These are phyloP conservation scores for Laodelphax striatellus DNA, from an alignment of 1,140 invertebrate genomes.

Conservation along the genomic window DNA sequence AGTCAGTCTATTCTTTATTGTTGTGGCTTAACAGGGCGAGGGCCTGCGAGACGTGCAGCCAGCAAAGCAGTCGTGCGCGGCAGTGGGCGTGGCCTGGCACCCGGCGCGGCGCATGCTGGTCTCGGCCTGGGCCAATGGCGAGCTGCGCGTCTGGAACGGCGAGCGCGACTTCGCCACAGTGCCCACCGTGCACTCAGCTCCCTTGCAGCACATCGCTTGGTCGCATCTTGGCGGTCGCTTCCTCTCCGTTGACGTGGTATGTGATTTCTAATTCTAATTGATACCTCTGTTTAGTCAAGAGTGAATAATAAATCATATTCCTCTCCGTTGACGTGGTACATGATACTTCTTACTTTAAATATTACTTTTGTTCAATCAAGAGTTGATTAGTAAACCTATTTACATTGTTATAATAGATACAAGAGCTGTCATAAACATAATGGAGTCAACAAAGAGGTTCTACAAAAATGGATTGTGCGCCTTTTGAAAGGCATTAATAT, in stretches of 20 bases:
- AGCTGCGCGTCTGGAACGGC: conserved; percentile 69
- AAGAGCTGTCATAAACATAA: no score
- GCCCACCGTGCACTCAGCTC: conserved; percentile 64
- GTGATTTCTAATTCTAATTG: conserved; percentile 14
- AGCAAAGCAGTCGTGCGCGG: conserved; percentile 59
- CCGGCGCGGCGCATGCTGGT: conserved; percentile 68
- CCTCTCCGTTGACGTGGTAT: conserved; percentile 61
- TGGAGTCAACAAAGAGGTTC: no score
- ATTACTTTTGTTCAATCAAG: no score
- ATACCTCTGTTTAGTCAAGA: no score
- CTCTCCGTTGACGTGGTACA: no score
- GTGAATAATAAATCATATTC: no score
- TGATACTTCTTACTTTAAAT: no score
- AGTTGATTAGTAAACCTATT: no score
- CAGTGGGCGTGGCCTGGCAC: conserved; percentile 78
- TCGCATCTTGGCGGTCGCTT: conserved; percentile 73
- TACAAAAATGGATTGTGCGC: no score
- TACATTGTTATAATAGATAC: no score
- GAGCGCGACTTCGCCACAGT: conserved; percentile 56
- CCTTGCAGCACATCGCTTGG: conserved; percentile 56
- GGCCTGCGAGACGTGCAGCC: conserved; percentile 64
- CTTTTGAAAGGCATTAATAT: no score
- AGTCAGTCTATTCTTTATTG: no score
- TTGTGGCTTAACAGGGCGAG: conserved; percentile 51
- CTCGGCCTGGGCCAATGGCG: conserved; percentile 85